Evolutionary conservation across 2,113 vertebrate species (phyloP).

Genomic region (Parotia lawesii): DNA sequence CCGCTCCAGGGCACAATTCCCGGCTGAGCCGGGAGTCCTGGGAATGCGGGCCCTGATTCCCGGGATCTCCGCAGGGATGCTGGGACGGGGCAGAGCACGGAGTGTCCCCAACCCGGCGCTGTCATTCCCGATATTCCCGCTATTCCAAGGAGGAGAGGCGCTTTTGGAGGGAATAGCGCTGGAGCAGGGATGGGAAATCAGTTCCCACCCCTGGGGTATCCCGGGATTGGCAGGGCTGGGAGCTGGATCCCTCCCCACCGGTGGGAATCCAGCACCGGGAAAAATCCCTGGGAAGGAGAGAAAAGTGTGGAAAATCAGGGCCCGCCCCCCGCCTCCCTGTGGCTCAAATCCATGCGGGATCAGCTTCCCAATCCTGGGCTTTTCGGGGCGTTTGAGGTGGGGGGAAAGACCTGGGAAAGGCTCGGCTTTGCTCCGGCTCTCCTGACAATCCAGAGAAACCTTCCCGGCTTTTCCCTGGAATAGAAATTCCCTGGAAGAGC

Average conservation of each 20-base stretch:
- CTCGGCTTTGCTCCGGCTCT: background rate
- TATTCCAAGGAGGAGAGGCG: background rate
- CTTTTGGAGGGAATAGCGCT: rapidly evolving
- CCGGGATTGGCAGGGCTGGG: background rate
- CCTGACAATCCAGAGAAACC: background rate
- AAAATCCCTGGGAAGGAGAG: background rate
- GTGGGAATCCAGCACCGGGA: rapidly evolving
- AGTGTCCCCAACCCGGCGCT: rapidly evolving
- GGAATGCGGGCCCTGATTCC: background rate
- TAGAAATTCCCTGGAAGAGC: background rate
- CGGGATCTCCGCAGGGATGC: background rate
- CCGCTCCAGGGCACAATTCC: background rate
- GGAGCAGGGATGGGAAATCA: background rate
- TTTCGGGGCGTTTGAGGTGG: background rate
- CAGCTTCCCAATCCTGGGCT: background rate
- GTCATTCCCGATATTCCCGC: rapidly evolving
- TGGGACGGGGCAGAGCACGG: rapidly evolving
- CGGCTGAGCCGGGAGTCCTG: background rate
- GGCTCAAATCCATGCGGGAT: rapidly evolving
- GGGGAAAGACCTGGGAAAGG: background rate
- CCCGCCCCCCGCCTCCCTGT: rapidly evolving
- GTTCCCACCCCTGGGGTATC: background rate
- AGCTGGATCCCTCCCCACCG: background rate
- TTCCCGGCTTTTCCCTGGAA: background rate
- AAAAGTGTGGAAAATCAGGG: background rate